Percentiles rank a stretch among this genome's conserved stretches.
Conservation (phyloP, 1,140 invertebrate genomes). For the Gonioctena quinquepunctata region DNA sequence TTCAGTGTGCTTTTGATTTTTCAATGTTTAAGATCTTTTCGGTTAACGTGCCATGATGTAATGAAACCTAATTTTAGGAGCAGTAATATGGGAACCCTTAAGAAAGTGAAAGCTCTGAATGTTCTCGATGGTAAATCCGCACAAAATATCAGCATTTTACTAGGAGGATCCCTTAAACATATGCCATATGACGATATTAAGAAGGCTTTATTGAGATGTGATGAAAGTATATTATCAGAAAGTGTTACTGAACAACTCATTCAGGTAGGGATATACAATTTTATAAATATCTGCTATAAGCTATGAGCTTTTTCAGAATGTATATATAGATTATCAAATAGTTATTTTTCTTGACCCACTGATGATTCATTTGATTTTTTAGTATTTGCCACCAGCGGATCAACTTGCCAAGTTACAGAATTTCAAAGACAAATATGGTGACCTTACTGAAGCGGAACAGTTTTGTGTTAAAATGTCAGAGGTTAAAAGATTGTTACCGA, state of each 20-base stretch:
- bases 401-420: conserved; percentile 82
- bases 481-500: conserved; percentile 86
- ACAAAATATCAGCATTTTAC: conserved; percentile 92
- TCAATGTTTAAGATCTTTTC: too few species aligned
- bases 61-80: conserved; percentile 54
- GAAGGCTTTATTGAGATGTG: conserved; percentile 80
- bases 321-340: neutral
- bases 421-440: conserved; percentile 76
- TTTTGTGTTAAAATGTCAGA: conserved; percentile 89
- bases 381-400: conserved; percentile 88
- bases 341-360: neutral
- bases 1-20: conserved; percentile 6
- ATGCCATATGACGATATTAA: conserved; percentile 86
- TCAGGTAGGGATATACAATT: conserved; percentile 53
- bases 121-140: conserved; percentile 91
- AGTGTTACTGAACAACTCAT: conserved; percentile 84
- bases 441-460: conserved; percentile 91
- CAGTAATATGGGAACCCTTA: conserved; percentile 61
- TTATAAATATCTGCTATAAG: too few species aligned
- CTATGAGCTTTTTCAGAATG: neutral
- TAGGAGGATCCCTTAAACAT: conserved; percentile 88
- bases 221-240: conserved; percentile 80
- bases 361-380: conserved; percentile 33
- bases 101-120: conserved; percentile 89
- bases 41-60: too few species aligned